Evolutionary conservation across 2,888 invertebrate genomes (phyloP), one percentile per base, ranked within the genome.

Genomic region (Neoitamus cyanurus): DNA sequence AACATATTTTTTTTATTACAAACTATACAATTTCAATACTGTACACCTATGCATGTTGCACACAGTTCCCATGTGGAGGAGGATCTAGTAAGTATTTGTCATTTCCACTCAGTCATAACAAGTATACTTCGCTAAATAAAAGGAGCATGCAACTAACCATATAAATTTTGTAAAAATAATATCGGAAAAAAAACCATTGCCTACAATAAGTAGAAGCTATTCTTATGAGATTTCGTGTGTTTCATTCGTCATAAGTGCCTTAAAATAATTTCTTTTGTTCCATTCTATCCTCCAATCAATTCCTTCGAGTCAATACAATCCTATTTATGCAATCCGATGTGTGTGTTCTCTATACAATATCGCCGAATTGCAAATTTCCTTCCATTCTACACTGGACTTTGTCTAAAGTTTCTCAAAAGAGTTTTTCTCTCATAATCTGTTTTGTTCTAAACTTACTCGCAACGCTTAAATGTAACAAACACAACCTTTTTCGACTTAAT

Each of bases 11-110:
- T 83, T 48, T 72, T 83, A 83, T 37, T 83, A 83, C 72, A 83
- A 83, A 72, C 83, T 83, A 83, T 83, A 83, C 83, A 83, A 83
- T 72, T 83, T 83, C 83, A 83, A 83, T 83, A 83, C 83, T 83
- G 83, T 83, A 83, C 83, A 83, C 46, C 72, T 83, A 83, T 83
- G 46, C 34, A 25, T 20, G 58, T 58, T 83, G 36, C 37, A 72
- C 46, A 83, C 42, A 69, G 31, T 83, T 72, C 46, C 70, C 37
- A 72, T 83, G 70, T 70, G 37, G 46, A 83, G 70, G 25, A 69
- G 68, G 20, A 69, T 82, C 15, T 70, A 68, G 15, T 42, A 36
- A 46, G 15, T 83, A 46, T 82, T 37, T 70, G 83, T 83, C 42
- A 72, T 83, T 42, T 72, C 69, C 48, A 69, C 37, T 82, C 82